A percentile compares a stretch with the other conserved stretches of the same genome.
Conservation (phyloP, 2,797 vertebrate species). For the Anniella stebbinsi region DNA sequence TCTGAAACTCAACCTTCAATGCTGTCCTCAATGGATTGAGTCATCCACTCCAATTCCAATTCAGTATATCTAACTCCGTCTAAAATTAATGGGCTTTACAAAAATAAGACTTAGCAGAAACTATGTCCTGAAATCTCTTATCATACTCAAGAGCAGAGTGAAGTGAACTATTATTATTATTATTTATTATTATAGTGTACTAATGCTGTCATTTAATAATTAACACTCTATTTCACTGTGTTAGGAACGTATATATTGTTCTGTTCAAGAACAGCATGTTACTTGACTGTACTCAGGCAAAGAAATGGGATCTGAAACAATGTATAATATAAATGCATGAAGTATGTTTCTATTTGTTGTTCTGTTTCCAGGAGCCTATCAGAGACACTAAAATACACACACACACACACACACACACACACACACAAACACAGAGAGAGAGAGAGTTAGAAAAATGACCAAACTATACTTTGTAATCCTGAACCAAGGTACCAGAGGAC, state of each 20-base stretch:
- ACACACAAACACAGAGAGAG: too few relatives aligned
- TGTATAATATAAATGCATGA: background rate
- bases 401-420: background rate
- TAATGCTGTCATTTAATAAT: background rate
- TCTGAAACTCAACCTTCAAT: background rate
- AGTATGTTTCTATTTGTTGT: background rate
- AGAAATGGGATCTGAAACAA: too few relatives aligned
- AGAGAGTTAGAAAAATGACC: background rate
- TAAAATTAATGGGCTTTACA: background rate
- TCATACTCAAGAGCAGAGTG: background rate
- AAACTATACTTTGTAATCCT: background rate
- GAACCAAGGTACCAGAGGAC: too few relatives aligned
- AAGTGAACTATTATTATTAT: background rate
- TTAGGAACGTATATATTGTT: background rate
- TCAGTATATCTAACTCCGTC: background rate
- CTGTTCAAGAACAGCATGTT: background rate
- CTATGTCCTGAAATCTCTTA: background rate
- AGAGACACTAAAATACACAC: background rate
- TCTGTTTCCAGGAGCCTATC: background rate
- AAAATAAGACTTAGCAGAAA: background rate
- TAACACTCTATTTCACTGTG: background rate
- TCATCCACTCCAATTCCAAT: background rate
- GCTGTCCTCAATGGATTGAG: background rate
- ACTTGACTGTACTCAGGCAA: background rate
- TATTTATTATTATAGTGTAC: background rate